Conservation (phyloP, 2,113 vertebrate genomes). For the Notothenia rossii region DNA sequence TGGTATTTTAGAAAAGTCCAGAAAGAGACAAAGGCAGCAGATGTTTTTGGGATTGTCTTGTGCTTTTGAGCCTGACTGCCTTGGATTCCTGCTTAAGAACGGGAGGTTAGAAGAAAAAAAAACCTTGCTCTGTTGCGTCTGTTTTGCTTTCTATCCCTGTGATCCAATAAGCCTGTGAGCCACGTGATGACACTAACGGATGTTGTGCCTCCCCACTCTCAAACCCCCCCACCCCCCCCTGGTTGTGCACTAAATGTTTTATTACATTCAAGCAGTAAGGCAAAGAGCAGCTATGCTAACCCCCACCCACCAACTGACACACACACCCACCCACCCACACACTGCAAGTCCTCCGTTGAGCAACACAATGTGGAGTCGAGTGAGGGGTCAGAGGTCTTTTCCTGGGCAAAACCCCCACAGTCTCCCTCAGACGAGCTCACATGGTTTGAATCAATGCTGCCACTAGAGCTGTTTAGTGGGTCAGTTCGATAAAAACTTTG, state of each 20-base stretch:
- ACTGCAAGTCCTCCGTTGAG: constrained; percentile 55
- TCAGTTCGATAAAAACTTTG: constrained; percentile 61
- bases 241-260: constrained; percentile 64
- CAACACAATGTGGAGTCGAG: constrained; percentile 76
- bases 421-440: constrained; percentile 73
- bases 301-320: constrained; percentile 5
- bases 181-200: constrained; percentile 67
- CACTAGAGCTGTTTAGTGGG: constrained; percentile 64
- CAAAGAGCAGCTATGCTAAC: constrained; percentile 60
- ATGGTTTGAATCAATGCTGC: constrained; percentile 83
- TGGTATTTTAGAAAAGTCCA: constrained; percentile 7
- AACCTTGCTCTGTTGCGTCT: constrained; percentile 22
- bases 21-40: constrained; percentile 47
- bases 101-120: constrained; percentile 20
- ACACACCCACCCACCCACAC: constrained; percentile 30
- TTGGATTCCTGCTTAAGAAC: constrained; percentile 48
- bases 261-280: constrained; percentile 64
- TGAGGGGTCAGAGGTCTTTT: constrained; percentile 81
- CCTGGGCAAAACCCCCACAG: constrained; percentile 73
- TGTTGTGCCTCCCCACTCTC: constrained; percentile 28
- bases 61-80: constrained; percentile 48
- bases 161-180: constrained; percentile 66
- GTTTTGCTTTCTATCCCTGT: constrained; percentile 45
- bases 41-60: constrained; percentile 53
- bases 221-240: neutral